These are phyloP conservation scores for Rhagologus leucostigma DNA, from an alignment of 2,113 vertebrate species.

Conservation along the genomic window DNA sequence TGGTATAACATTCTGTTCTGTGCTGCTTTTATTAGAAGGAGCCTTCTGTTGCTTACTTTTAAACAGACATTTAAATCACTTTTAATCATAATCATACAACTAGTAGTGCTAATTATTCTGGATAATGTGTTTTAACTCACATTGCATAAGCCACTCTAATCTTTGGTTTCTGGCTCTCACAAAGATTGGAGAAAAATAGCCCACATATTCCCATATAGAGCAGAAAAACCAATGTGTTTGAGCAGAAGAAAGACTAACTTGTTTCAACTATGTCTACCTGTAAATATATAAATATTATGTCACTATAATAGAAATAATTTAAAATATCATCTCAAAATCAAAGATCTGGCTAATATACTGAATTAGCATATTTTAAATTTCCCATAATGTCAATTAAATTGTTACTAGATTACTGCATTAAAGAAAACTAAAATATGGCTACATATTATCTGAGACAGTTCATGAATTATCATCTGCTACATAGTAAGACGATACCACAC, in stretches of 20 bases:
- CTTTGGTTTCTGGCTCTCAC: not conserved
- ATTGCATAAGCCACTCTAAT: not conserved
- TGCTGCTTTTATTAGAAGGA: not conserved
- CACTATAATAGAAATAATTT: not conserved
- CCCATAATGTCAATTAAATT: not conserved
- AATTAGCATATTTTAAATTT: not conserved
- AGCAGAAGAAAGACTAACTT: not conserved
- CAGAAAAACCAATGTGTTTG: not conserved
- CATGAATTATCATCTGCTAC: not conserved
- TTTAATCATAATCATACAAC: not conserved
- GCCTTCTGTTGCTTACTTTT: slow-evolving; percentile 19
- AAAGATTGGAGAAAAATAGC: not conserved
- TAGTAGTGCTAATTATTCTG: not conserved
- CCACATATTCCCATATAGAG: not conserved
- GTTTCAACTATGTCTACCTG: not conserved
- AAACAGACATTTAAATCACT: not conserved
- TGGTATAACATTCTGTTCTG: not conserved
- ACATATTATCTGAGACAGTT: not conserved
- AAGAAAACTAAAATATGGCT: not conserved
- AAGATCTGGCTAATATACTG: not conserved
- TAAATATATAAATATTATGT: not conserved
- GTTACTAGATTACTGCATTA: not conserved
- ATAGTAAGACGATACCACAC: not conserved
- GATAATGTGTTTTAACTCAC: not conserved
- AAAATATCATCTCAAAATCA: not conserved